Evolutionary conservation across 2,113 vertebrate species (phyloP).

Genomic region (Notarius lentiginosus): DNA sequence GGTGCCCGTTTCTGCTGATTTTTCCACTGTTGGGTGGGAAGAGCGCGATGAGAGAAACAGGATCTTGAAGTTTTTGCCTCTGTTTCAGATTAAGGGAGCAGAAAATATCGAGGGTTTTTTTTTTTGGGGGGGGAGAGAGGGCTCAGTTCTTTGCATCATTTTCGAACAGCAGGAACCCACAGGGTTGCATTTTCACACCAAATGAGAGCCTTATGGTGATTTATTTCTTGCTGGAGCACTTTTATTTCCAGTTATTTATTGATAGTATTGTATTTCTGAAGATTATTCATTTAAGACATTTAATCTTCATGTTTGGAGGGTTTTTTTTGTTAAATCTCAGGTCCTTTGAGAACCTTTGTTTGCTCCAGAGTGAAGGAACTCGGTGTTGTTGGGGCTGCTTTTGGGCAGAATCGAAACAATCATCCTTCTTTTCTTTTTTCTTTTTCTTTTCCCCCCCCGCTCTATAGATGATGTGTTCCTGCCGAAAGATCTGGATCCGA

Average conservation of each 20-base stretch:
- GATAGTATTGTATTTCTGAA: neutral
- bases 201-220: neutral
- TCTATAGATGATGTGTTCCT: constrained; percentile 93
- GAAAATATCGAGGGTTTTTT: neutral
- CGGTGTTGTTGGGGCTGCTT: neutral
- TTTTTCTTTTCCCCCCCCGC: neutral
- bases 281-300: no score
- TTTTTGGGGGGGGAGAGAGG: no score
- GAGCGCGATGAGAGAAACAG: no score
- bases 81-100: no score
- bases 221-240: neutral
- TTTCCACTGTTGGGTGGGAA: neutral
- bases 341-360: neutral
- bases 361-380: neutral
- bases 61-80: no score
- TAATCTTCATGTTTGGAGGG: no score
- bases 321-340: neutral
- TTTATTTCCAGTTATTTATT: neutral
- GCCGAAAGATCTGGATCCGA: constrained; percentile 92
- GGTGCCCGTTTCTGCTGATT: neutral
- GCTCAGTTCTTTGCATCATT: neutral
- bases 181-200: neutral
- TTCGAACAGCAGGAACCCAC: neutral
- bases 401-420: neutral
- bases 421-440: neutral